Evolutionary conservation across 2,888 invertebrate species (phyloP).

Genomic region (Ephialtes manifestator): DNA sequence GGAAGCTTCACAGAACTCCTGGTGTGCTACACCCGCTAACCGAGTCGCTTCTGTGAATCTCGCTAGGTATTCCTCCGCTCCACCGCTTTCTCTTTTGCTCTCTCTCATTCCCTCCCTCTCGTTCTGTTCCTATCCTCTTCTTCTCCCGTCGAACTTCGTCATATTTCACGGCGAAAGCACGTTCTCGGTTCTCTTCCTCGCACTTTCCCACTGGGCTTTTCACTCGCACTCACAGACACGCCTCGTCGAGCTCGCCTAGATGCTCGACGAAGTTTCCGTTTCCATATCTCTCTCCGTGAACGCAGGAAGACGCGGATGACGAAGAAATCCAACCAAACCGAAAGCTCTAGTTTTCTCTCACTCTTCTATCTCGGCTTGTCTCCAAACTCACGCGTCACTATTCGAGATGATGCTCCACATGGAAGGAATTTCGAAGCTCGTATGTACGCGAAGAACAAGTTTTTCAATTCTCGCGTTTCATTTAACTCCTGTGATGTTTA

Average conservation of each 20-base stretch:
- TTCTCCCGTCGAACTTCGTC: constrained; percentile 64
- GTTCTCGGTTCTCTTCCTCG: constrained; percentile 32
- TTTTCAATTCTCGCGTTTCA: constrained; percentile 57
- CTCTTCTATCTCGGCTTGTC: neutral
- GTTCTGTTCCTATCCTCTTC: constrained; percentile 14
- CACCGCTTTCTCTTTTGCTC: constrained; percentile 48
- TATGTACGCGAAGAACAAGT: constrained; percentile 28
- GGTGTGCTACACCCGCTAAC: constrained; percentile 45
- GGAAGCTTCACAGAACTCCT: constrained; percentile 63
- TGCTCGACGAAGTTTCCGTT: constrained; percentile 58
- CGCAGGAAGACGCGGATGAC: neutral
- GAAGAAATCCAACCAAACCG: constrained; percentile 41
- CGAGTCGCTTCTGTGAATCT: constrained; percentile 66
- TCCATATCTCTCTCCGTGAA: constrained; percentile 42
- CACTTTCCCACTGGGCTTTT: neutral
- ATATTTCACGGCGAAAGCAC: constrained; percentile 66
- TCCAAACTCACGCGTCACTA: constrained; percentile 34
- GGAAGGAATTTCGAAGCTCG: constrained; percentile 20
- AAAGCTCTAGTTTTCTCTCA: neutral
- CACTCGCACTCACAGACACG: constrained; percentile 13
- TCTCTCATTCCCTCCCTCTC: constrained; percentile 3
- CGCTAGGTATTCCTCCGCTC: constrained; percentile 58
- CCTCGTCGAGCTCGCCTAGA: constrained; percentile 8
- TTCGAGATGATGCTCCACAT: constrained; percentile 34
- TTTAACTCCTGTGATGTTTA: constrained; percentile 34